Evolutionary conservation across 2,113 vertebrate species (phyloP), one percentile per base, ranked within the genome.

Genomic region (Sorex fumeus): DNA sequence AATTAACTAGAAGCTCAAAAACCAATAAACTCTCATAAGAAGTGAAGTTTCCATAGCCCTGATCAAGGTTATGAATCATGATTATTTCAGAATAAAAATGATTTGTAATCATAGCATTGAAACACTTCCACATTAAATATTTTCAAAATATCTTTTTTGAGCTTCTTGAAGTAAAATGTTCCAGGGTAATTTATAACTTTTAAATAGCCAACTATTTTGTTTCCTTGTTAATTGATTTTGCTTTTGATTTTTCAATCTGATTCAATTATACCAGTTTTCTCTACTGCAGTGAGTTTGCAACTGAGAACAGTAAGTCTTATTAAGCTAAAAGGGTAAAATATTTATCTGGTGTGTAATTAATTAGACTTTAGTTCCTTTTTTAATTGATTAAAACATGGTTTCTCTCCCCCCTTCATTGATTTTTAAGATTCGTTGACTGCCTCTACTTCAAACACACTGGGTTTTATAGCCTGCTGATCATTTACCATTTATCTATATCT

Each of bases 21-120:
- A 76, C 12, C 85, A 88, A 93, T 84, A 87, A 88, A 84, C 28
- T 76, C 8, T 57, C 6, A 76, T 92, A 57, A 50, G 47, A 84
- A 94, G 4, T 87, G 8, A 92, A 88, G 74, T 93, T 91, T 94
- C 77, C 34, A 84, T 81, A 94, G 74, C 40, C 90, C 74, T 9
- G 2, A 66, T 32, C 43, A 53, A 53, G 67, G 12, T 67, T 91
- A 47, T 67, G 4, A 57, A 94, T 64, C 18, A 91, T 69, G 53
- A 70, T 93, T 87, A 66, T 78, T 47, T 45, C n/a, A 90, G 72
- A 92, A 81, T 67, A 25, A 82, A 64, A 84, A 75, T 88, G 13
- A 84, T 75, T 72, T 53, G 5, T 84, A 84, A 70, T 69, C 8
- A 2, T 12, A 30, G 36, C 45, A 70, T 11, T 53, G 16, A 89